Evolutionary conservation across 1,140 invertebrate genomes (phyloP), one percentile per base, ranked within the genome.

Genomic region (Sminthurides bifidus): DNA sequence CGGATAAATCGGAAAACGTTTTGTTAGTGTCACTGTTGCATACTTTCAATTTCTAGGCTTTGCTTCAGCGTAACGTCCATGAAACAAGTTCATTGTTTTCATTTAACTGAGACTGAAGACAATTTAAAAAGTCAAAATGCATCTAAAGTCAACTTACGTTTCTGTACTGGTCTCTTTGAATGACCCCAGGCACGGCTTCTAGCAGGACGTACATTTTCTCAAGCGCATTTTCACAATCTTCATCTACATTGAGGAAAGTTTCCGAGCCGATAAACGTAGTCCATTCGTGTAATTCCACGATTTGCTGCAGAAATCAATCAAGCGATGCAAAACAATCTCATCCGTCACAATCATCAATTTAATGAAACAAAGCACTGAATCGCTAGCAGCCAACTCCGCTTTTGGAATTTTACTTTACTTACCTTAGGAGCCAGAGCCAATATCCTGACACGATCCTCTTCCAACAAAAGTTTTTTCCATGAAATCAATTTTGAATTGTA

Each of bases 251-350:
- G n/a, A n/a, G n/a, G n/a, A 10, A 26, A 3, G 54, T 38, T 29
- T 52, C 41, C 14, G 56, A 52, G 5, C 54, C 60, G 24, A 50
- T 19, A 44, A 63, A 59, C 2, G 60, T 57, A 2, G 56, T 56
- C 60, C 60, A 63, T 30, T 59, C 48, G 49, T 59, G 56, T 17
- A 63, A 46, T 14, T 63, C 60, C 4, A 63, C 60, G 35, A 45
- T 53, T 59, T 56, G 57, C 56, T 59, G 24, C 2, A 54, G 40
- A 43, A 50, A 33, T 46, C 21, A 33, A 17, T 35, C 33, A 35
- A 35, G 8, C n/a, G n/a, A 35, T 10, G n/a, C 33, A 10, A 10
- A 10, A 35, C 8, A 35, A 35, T n/a, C 33, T 10, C 33, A 35
- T n/a, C 8, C 33, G n/a, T 8, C 8, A n/a, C n/a, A 35, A 35